These are phyloP conservation scores for Anadara kagoshimensis DNA, from an alignment of 1,140 invertebrate genomes.

Conservation along the genomic window DNA sequence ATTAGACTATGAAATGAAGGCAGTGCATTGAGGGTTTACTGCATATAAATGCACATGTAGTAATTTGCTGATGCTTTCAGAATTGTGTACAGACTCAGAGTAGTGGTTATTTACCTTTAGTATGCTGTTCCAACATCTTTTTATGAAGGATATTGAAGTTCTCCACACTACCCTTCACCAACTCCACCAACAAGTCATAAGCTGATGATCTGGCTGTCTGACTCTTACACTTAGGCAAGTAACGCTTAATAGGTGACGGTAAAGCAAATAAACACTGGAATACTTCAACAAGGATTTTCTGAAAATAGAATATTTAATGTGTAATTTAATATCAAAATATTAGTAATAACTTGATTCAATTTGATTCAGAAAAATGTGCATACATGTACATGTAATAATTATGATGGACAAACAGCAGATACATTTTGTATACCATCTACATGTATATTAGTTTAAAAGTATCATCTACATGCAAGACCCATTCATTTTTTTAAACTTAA, in stretches of 20 bases:
- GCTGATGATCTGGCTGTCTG: conserved; percentile 89
- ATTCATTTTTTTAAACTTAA: too few species aligned
- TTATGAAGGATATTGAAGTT: conserved; percentile 90
- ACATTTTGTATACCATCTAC: too few species aligned
- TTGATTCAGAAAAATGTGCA: too few species aligned
- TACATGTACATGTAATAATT: too few species aligned
- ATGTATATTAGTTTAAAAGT: too few species aligned
- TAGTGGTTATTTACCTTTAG: conserved; percentile 79
- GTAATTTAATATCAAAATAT: too few species aligned
- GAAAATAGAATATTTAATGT: conserved; percentile 17
- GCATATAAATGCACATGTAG: too few species aligned
- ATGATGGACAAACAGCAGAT: too few species aligned
- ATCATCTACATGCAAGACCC: too few species aligned
- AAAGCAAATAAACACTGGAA: conserved; percentile 93
- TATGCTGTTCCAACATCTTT: conserved; percentile 89
- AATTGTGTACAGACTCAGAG: not conserved
- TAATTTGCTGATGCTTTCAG: not conserved
- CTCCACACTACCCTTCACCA: conserved; percentile 87
- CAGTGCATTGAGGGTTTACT: too few species aligned
- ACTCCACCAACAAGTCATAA: conserved; percentile 91
- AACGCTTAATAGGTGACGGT: conserved; percentile 87
- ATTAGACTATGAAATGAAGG: too few species aligned
- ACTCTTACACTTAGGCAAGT: conserved; percentile 95
- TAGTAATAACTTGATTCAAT: too few species aligned
- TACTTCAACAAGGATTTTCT: conserved; percentile 78